phyloP scores from a whole-genome alignment of 2,888 invertebrate species.

The Pammene fasciana region DNA sequence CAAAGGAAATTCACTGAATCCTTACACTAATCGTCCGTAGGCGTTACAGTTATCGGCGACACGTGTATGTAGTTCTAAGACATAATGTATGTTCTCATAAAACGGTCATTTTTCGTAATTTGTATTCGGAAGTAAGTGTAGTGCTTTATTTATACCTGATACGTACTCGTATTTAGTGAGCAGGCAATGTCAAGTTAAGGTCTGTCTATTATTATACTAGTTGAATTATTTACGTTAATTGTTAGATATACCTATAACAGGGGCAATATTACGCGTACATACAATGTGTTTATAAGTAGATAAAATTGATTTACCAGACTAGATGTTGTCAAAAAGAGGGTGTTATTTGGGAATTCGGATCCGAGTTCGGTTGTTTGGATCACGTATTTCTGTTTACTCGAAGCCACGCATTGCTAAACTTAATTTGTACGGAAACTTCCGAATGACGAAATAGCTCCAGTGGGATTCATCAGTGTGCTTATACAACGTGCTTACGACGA shows the following conservation, averaged over 20 bases:
- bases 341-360: too few species aligned
- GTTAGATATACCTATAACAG: too few species aligned
- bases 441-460: neutral
- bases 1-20: conserved; percentile 22
- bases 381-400: conserved; percentile 2
- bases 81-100: neutral
- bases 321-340: too few species aligned
- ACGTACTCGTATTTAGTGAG: neutral
- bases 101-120: neutral
- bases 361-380: neutral
- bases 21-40: conserved; percentile 1
- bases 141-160: too few species aligned
- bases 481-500: neutral
- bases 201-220: too few species aligned
- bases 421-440: neutral
- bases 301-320: too few species aligned
- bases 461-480: neutral
- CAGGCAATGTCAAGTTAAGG: too few species aligned
- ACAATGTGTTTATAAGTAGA: too few species aligned
- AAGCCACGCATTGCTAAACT: neutral
- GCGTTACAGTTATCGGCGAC: neutral
- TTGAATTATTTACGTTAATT: too few species aligned
- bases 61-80: neutral
- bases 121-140: neutral
- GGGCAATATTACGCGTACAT: too few species aligned